Conservation (phyloP, 2,797 vertebrate genomes). For the Anguilla megastoma region DNA sequence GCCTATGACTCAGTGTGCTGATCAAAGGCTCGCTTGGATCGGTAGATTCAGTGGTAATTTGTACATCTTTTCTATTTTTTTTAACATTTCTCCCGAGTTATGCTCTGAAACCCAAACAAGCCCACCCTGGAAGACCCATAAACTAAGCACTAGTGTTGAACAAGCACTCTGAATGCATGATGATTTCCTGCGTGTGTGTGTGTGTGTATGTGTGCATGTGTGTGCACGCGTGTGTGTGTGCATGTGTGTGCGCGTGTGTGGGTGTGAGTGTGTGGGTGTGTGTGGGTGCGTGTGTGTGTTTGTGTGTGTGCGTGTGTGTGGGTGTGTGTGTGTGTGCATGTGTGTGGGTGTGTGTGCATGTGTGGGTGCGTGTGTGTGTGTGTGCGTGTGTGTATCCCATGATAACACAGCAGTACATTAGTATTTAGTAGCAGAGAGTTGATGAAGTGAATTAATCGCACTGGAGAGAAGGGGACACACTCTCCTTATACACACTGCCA, state of each 20-base stretch:
- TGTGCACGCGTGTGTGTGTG: too few species aligned
- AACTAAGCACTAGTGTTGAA: constrained; percentile 22
- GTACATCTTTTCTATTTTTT: constrained; percentile 57
- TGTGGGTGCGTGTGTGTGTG: too few species aligned
- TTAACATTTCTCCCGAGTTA: constrained; percentile 39
- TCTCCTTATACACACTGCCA: not conserved
- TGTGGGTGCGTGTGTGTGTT: too few species aligned
- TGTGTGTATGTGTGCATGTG: too few species aligned
- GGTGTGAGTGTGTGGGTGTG: too few species aligned
- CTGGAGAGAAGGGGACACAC: not conserved
- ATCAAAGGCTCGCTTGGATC: not conserved
- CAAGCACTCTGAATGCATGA: constrained; percentile 48
- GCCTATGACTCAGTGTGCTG: not conserved
- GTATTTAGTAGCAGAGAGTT: not conserved
- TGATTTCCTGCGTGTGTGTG: constrained; percentile 24
- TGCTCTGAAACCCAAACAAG: constrained; percentile 57
- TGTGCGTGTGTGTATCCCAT: constrained; percentile 20
- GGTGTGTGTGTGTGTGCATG: too few species aligned
- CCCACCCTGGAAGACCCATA: constrained; percentile 36
- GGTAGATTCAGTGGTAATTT: constrained; percentile 38
- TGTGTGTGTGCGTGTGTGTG: too few species aligned
- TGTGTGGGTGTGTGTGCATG: too few species aligned
- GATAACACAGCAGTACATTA: constrained; percentile 41
- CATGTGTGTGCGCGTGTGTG: too few species aligned
- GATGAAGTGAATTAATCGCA: not conserved